Base-by-base conservation (phyloP, 2,797 vertebrate genomes). In the Phataginus tetradactyla region DNA sequence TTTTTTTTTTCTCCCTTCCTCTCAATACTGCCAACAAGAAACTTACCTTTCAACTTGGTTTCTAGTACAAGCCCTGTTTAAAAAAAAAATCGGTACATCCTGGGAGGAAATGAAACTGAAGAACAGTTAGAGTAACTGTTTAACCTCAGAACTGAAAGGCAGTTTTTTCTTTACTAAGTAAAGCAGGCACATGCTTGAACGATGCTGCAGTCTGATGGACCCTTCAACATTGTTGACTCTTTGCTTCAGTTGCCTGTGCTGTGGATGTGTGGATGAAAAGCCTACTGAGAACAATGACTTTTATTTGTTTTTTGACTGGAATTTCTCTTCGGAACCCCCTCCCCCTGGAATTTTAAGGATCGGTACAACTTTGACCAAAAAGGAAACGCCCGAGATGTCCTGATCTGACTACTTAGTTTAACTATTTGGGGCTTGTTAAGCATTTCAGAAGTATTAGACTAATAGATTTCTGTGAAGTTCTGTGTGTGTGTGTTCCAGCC, bases 41-140 rank as follows among this genome's bases (percentile, higher is more conserved):
- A 87, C 8, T 97, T 96, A 92, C 63, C 63, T 90, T 93, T 86
- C 63, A 90, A 95, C 91, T 90, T 97, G 80, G 68, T 86, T 97
- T 97, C 92, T 93, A 72, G 86, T 59, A 89, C 89, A 90, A 61
- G 3, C 90, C 90, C 91, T 91, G 20, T 63, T 1, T n/a, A 45
- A 61, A 72, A 49, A 57, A 37, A 55, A n/a, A 6, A 53, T 32
- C 13, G 21, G 81, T 86, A 94, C 87, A 83, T 88, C 97, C 96
- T 95, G 97, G 90, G 94, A 97, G 97, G 97, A 97, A 97, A 85
- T 87, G 97, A 92, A 96, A 97, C 96, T 94, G 64, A 85, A 95
- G 79, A 92, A 91, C 96, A 57, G 86, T 93, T 95, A 89, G 86
- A 79, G 71, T 93, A 83, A 97, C 97, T 78, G 92, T 95, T 93